A percentile compares a stretch with the other conserved stretches of the same genome.
Conservation (phyloP, 2,797 vertebrate genomes). For the Molossus molossus region DNA sequence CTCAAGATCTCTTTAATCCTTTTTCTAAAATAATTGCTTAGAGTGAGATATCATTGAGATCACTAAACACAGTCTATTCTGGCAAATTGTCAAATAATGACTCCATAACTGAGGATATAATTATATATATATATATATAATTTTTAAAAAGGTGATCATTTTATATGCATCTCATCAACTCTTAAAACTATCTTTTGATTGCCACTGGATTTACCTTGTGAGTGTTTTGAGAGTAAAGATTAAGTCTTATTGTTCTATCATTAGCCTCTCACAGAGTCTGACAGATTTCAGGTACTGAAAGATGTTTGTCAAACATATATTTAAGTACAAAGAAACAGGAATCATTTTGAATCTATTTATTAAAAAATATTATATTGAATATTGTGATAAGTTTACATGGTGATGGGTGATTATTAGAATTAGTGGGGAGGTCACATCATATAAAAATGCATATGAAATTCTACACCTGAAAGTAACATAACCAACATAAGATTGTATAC, state of each 20-base stretch:
- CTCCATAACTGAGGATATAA: background rate
- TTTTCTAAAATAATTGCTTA: background rate
- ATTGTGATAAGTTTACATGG: background rate
- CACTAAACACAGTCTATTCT: background rate
- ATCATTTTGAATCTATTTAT: background rate
- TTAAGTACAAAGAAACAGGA: background rate
- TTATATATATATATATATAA: background rate
- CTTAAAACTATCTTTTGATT: background rate
- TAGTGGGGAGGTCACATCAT: background rate
- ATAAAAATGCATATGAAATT: background rate
- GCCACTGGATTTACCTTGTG: background rate
- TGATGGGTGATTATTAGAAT: background rate
- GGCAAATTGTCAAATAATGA: background rate
- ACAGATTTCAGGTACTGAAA: background rate
- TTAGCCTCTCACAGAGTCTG: background rate
- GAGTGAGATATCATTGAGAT: background rate
- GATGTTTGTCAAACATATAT: background rate
- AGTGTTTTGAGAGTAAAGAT: background rate
- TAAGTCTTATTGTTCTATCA: background rate
- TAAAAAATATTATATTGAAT: background rate
- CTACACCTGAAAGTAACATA: background rate
- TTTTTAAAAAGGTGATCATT: background rate
- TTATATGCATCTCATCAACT: background rate
- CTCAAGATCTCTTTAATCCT: background rate
- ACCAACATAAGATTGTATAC: background rate